phyloP scores from a whole-genome alignment of 1,140 invertebrate species.

The Mycetomoellerius zeteki region DNA sequence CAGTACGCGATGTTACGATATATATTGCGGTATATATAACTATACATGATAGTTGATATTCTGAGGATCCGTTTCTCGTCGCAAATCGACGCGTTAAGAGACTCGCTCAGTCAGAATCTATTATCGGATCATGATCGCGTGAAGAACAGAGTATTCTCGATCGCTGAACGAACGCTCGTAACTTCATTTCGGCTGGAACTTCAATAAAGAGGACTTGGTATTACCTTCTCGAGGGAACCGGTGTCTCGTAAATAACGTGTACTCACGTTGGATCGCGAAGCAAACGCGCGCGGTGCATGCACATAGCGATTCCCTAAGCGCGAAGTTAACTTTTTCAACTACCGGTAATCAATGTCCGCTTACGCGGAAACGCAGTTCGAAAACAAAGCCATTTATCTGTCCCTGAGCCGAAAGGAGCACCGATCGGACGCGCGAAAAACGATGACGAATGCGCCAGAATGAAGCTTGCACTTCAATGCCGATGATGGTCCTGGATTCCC shows the following conservation, averaged over 20 bases:
- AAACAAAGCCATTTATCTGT: slow-evolving; percentile 72
- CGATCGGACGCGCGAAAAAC: slow-evolving; percentile 46
- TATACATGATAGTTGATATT: background rate
- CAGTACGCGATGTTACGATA: background rate
- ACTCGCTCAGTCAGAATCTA: background rate
- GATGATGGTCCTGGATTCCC: slow-evolving; percentile 8
- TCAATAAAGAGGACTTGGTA: background rate
- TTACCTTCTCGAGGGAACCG: background rate
- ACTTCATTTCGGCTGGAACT: slow-evolving; percentile 10
- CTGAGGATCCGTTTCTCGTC: background rate
- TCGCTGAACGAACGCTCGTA: background rate
- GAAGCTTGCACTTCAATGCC: slow-evolving; percentile 30
- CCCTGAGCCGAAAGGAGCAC: slow-evolving; percentile 2
- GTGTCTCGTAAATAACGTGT: slow-evolving; percentile 43
- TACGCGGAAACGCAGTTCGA: slow-evolving; percentile 35
- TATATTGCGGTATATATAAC: too few relatives aligned
- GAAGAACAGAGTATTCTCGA: background rate
- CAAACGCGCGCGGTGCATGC: slow-evolving; percentile 10
- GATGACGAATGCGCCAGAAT: slow-evolving; percentile 57
- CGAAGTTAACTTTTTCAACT: slow-evolving; percentile 32
- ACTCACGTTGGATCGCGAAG: slow-evolving; percentile 12
- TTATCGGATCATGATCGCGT: background rate
- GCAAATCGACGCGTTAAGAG: background rate
- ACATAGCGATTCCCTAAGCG: background rate
- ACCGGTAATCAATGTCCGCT: slow-evolving; percentile 67